phyloP scores from a whole-genome alignment of 2,888 invertebrate genomes.

The Graphium colonna region DNA sequence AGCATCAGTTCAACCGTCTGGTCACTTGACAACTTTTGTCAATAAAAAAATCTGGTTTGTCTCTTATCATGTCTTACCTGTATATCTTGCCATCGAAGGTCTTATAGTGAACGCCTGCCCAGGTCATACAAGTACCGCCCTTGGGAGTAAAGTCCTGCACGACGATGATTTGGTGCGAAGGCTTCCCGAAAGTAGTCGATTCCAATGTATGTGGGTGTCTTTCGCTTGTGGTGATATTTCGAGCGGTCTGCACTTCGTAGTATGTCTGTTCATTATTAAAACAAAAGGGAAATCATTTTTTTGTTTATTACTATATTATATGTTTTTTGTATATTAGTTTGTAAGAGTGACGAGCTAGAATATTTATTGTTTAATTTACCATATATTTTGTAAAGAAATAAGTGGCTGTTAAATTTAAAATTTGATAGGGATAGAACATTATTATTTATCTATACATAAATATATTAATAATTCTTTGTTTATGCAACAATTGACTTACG shows the following conservation, averaged over 20 bases:
- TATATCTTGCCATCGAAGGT: constrained; percentile 91
- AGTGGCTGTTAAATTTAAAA: too few species aligned
- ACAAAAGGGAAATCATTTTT: not conserved
- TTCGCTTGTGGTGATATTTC: constrained; percentile 10
- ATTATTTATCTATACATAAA: too few species aligned
- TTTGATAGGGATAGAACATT: too few species aligned
- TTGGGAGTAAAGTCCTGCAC: constrained; percentile 73
- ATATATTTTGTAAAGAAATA: too few species aligned
- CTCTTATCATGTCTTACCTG: too few species aligned
- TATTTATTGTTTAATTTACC: too few species aligned
- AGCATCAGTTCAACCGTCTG: too few species aligned
- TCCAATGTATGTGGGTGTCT: not conserved
- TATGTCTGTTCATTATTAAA: not conserved
- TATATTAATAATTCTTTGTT: not conserved
- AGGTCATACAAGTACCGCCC: constrained; percentile 87
- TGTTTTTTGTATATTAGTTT: too few species aligned
- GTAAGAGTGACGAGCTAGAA: too few species aligned
- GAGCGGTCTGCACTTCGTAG: not conserved
- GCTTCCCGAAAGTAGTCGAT: constrained; percentile 23
- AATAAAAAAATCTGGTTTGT: too few species aligned
- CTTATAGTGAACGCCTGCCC: constrained; percentile 90
- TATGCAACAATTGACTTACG: constrained; percentile 37
- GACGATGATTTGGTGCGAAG: constrained; percentile 41
- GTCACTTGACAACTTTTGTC: too few species aligned
- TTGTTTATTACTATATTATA: not conserved